phyloP scores from a whole-genome alignment of 2,113 vertebrate genomes.

The Acrocephalus kingi region DNA sequence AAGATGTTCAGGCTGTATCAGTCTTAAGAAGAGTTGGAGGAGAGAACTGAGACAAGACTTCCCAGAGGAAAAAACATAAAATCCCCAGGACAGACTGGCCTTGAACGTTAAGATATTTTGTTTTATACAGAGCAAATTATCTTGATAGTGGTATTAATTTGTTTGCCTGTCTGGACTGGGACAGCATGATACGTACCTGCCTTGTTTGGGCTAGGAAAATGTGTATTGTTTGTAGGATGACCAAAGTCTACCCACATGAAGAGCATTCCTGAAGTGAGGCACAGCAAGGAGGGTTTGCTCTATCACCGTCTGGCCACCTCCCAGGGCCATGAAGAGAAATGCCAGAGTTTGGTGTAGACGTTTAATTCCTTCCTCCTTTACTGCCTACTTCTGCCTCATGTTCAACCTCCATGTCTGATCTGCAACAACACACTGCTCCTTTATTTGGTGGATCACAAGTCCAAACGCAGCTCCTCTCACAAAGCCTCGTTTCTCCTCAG shows the following conservation, averaged over 20 bases:
- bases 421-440: background rate
- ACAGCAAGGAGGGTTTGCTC: background rate
- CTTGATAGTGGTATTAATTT: background rate
- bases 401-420: background rate
- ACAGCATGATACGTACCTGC: background rate
- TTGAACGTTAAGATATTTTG: background rate
- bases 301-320: background rate
- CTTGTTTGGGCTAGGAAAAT: background rate
- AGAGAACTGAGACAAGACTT: background rate
- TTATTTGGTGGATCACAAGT: background rate
- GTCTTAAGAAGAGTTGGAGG: background rate
- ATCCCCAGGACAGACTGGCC: background rate
- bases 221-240: background rate
- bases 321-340: background rate
- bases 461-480: background rate
- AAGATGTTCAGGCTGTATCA: background rate
- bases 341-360: fast-evolving
- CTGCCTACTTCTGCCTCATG: background rate
- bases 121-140: background rate
- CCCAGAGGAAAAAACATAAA: background rate
- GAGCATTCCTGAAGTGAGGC: background rate
- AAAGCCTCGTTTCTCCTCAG: background rate
- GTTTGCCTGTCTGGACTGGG: background rate
- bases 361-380: background rate
- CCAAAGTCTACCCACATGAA: background rate